A percentile compares a stretch with the other conserved stretches of the same genome.
phyloP scores from a whole-genome alignment of 2,113 vertebrate species.

The Chascanopsetta lugubris region DNA sequence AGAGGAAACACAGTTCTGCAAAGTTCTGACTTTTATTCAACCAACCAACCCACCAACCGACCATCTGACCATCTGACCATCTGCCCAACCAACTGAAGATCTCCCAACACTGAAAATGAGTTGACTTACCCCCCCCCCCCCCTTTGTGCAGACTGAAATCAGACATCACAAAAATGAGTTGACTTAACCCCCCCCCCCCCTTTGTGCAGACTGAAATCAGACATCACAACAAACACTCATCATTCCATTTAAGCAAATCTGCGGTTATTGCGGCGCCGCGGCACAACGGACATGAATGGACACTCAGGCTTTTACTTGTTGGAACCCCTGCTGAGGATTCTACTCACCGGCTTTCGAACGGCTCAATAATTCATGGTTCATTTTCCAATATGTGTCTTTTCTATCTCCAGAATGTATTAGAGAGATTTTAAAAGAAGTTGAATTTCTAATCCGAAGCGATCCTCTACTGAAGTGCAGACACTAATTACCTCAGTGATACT shows the following conservation, averaged over 20 bases:
- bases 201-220: slow-evolving; percentile 56
- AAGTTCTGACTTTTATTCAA: too few relatives aligned
- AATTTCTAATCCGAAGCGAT: slow-evolving; percentile 33
- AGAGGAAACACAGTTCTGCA: too few relatives aligned
- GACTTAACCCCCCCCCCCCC: slow-evolving; percentile 34
- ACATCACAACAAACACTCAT: slow-evolving; percentile 36
- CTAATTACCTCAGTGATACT: slow-evolving; percentile 17
- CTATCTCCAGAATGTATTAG: slow-evolving; percentile 41
- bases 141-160: slow-evolving; percentile 55
- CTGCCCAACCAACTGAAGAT: too few relatives aligned
- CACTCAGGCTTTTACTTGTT: slow-evolving; percentile 58
- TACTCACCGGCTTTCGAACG: slow-evolving; percentile 57
- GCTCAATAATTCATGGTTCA: slow-evolving; percentile 54
- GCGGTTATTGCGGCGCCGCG: slow-evolving; percentile 42
- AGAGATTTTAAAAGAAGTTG: slow-evolving; percentile 37
- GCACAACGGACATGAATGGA: slow-evolving; percentile 63
- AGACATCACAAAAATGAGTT: slow-evolving; percentile 51
- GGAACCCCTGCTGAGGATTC: slow-evolving; percentile 40
- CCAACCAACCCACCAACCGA: too few relatives aligned
- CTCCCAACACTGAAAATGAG: slow-evolving; percentile 49
- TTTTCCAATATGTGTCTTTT: slow-evolving; percentile 44
- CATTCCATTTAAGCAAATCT: slow-evolving; percentile 50
- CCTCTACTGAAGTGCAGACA: slow-evolving; percentile 14
- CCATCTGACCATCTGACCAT: too few relatives aligned
- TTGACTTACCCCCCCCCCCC: slow-evolving; percentile 40